Conservation (phyloP, 2,113 vertebrate species). For the Microcebus murinus region DNA sequence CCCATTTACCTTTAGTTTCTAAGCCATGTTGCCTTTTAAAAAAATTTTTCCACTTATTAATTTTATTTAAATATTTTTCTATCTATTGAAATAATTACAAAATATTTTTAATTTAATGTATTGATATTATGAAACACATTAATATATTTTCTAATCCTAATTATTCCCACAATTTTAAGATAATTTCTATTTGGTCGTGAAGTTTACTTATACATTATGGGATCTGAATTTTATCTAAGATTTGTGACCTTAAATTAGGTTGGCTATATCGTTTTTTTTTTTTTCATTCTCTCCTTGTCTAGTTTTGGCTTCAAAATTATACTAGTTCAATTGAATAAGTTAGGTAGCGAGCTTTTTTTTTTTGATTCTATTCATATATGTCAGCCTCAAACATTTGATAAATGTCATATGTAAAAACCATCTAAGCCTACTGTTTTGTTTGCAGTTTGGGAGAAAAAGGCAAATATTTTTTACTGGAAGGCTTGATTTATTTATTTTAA, state of each 20-base stretch:
- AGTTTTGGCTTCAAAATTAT: constrained; percentile 1
- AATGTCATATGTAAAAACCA: not conserved
- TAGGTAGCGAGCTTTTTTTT: not conserved
- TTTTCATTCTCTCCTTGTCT: not conserved
- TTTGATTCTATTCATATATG: not conserved
- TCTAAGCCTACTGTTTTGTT: not conserved
- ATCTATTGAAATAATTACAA: constrained; percentile 24
- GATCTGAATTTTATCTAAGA: constrained; percentile 33
- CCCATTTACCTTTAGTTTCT: not conserved
- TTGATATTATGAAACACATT: not conserved
- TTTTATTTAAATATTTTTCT: constrained; percentile 32
- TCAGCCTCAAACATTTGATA: not conserved
- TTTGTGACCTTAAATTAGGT: not conserved
- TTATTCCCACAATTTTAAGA: constrained; percentile 20
- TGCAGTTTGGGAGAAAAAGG: not conserved
- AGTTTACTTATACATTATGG: not conserved
- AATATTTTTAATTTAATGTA: not conserved
- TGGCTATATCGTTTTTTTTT: not conserved
- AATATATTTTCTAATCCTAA: not conserved
- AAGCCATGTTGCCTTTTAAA: not conserved
- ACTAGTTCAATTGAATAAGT: not conserved
- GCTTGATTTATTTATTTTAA: not conserved
- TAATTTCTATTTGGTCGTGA: constrained; percentile 16
- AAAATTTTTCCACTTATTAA: not conserved
- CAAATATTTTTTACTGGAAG: not conserved